phyloP scores from a whole-genome alignment of 1,140 invertebrate genomes.

The Cecropterus lyciades region DNA sequence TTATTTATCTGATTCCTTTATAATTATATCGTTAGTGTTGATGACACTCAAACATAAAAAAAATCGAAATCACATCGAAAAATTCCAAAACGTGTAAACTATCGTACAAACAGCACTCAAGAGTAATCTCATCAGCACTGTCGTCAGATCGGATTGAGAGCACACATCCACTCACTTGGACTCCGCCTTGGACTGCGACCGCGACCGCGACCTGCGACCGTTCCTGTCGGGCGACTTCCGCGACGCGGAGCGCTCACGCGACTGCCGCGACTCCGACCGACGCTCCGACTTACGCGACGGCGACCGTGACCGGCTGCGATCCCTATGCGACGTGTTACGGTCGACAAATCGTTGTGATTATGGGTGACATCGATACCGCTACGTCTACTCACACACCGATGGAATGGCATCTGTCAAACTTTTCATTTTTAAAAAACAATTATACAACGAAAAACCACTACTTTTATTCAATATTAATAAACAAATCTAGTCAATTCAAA shows the following conservation, averaged over 20 bases:
- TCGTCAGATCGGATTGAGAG: constrained; percentile 74
- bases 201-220: constrained; percentile 74
- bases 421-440: background rate
- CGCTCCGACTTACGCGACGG: constrained; percentile 61
- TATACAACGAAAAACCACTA: no score
- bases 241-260: constrained; percentile 51
- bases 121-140: constrained; percentile 49
- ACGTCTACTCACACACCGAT: constrained; percentile 40
- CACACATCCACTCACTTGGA: constrained; percentile 76
- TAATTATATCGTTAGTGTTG: no score
- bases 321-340: constrained; percentile 59
- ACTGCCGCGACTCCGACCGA: constrained; percentile 50
- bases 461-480: no score
- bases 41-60: no score
- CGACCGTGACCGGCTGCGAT: constrained; percentile 71
- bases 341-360: constrained; percentile 13
- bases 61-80: no score
- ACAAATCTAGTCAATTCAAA: no score
- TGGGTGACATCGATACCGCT: constrained; percentile 44
- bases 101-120: background rate
- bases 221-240: constrained; percentile 63
- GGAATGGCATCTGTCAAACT: background rate
- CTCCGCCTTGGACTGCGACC: constrained; percentile 65
- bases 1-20: no score
- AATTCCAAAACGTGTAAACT: background rate